Percentiles rank a stretch among this genome's conserved stretches.
These are phyloP conservation scores for Candoia aspera DNA, from an alignment of 2,113 vertebrate species.

Conservation along the genomic window DNA sequence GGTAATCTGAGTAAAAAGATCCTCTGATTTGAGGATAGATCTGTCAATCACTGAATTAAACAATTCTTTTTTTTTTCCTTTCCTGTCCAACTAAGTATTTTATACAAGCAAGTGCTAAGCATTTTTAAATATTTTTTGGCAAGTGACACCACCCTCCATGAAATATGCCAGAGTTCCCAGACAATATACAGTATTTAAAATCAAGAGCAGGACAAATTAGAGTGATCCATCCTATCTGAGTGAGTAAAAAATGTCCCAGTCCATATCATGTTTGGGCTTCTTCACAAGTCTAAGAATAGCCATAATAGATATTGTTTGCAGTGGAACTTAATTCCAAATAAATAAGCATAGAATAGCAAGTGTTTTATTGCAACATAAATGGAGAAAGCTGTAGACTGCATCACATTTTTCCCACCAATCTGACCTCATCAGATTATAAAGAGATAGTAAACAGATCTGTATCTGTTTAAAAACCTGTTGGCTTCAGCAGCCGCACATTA, in stretches of 20 bases:
- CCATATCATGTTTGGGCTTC: background rate
- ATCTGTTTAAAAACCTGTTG: constrained; percentile 76
- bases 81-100: background rate
- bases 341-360: background rate
- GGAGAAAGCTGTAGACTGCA: constrained; percentile 50
- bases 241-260: background rate
- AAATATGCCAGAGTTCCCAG: background rate
- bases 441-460: too few relatives aligned
- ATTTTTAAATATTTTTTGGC: background rate
- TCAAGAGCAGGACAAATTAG: background rate
- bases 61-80: background rate
- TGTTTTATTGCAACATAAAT: constrained; percentile 66
- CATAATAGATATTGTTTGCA: background rate
- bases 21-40: too few relatives aligned
- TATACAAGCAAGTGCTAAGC: background rate
- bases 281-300: background rate
- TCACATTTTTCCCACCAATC: constrained; percentile 53
- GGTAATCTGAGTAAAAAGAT: too few relatives aligned
- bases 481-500: constrained; percentile 78
- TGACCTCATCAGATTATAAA: too few relatives aligned
- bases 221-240: background rate
- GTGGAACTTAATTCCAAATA: background rate
- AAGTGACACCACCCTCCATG: background rate
- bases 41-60: too few relatives aligned
- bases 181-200: background rate